Evolutionary conservation across 2,797 vertebrate species (phyloP), one percentile per base, ranked within the genome.

Genomic region (Pteronotus mesoamericanus): DNA sequence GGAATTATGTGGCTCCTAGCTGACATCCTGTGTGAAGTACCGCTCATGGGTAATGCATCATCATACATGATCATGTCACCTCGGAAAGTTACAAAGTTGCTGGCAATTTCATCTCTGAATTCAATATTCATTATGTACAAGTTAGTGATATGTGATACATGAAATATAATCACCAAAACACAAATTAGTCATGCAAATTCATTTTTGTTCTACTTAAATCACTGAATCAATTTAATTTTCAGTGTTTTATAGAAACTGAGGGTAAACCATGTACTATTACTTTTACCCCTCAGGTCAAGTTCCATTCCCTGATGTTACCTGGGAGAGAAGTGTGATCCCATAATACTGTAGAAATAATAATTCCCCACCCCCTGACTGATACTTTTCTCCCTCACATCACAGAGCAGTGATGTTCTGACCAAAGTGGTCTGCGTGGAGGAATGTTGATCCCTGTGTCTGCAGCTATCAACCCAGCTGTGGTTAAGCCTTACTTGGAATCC

Each of bases 21-120:
- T 85, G 24, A 9, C 12, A 88, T 19, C 7, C 4, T 22, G 8
- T 32, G 68, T 37, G 48, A 24, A 69, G 37, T 78, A 16, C 24
- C 79, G 59, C 8, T 66, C 37, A 26, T 6, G 37, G 18, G 32
- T 85, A 48, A 39, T 51, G 2, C 18, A 34, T 48, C 24, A 55
- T 53, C 37, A 59, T 75, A 74, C 26, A 15, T 39, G n/a, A 57
- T 71, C 44, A 85, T 22, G 11, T 75, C n/a, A 88, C 26, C 11
- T 90, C 48, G 80, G 32, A 48, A 74, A 39, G 9, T 72, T 37
- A 72, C 9, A 42, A 61, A 69, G 3, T 21, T 37, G 9, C 3
- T 11, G 74, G 8, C 18, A 93, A 39, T 80, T 91, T 85, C 15
- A 80, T 24, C 51, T 57, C 18, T 88, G 26, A 85, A 69, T 88